Evolutionary conservation across 1,140 invertebrate species (phyloP).

Genomic region (silkworm (Bombyx mori)): ASM3026992v2 NC_085112.1:2224001-2224500

Average conservation of each 20-base stretch:
- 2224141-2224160: constrained; percentile 32
- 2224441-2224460: background rate
- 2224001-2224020: constrained; percentile 8
- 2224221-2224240: background rate
- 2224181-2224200: constrained; percentile 53
- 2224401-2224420: no score
- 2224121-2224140: no score
- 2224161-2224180: constrained; percentile 56
- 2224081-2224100: no score
- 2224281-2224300: constrained; percentile 10
- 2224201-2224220: constrained; percentile 56
- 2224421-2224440: no score
- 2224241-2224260: constrained; percentile 2
- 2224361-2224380: no score
- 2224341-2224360: constrained; percentile 13
- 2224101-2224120: no score
- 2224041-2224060: constrained; percentile 20
- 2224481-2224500: no score
- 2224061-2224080: background rate
- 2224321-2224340: constrained; percentile 20
- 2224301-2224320: no score
- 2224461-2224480: no score
- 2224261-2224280: constrained; percentile 30
- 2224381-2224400: no score
- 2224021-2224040: constrained; percentile 19